Base-by-base conservation (phyloP, 1,140 invertebrate species). In the Cherax destructor region DNA sequence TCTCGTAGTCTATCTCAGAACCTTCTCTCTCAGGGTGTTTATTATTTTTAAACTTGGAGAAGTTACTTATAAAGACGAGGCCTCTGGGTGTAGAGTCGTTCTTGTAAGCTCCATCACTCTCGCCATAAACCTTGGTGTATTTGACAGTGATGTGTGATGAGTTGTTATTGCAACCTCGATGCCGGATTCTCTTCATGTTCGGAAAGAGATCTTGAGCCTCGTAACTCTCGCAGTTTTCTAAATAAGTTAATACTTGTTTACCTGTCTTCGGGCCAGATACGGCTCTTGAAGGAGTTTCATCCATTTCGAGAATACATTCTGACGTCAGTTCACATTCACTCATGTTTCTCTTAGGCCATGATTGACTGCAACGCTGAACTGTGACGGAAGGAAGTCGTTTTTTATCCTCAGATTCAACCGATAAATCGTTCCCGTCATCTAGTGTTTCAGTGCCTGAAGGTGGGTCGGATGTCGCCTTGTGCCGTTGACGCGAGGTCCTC, bases 81-180 rank as follows among this genome's bases (percentile, higher is more conserved):
- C 92, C 92, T 41, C 92, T 72, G 10, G 92, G 92, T 10, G 79
- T 86, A 11, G 92, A 92, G 49, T 92, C 88, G 47, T 92, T 92
- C 69, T 61, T 91, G 41, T 92, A 92, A 18, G 92, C 92, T 3
- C 78, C 84, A 50, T 92, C 92, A 76, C n/a, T 69, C 24, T 90
- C 88, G 7, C 92, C 92, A 49, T 91, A 91, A 18, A 92, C 88
- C 81, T 87, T 90, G 9, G 86, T 91, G 56, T 92, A 92, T 50
- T 91, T 91, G 11, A 92, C 92, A 21, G 61, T 79, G 24, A 91
- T 85, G 56, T 69, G 47, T 49, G 86, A 87, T 18, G n/a, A n/a
- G 59, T 59, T 69, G 59, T 74, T 50, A 10, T 21, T n/a, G 30
- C 72, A 16, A 24, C 59, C 88, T 49, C 88, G 47, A 59, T 80